Percentiles rank a stretch among this genome's conserved stretches.
Conservation (phyloP, 1,140 invertebrate genomes). For the Drosophila ananassae region DNA sequence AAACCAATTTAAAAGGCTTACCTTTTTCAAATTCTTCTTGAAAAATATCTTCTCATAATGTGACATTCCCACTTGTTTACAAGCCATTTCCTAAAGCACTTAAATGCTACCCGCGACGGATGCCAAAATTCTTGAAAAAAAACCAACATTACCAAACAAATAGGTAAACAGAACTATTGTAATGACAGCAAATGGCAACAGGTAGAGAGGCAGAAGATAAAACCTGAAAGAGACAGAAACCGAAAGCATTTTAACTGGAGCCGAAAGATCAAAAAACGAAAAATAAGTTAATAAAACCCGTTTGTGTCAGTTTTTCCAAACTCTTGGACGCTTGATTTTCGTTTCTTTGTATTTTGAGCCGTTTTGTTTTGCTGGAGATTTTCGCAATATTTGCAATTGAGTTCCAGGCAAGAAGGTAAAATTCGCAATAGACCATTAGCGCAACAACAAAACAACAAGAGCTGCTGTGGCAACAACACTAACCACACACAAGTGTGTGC, state of each 20-base stretch:
- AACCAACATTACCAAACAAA: constrained; percentile 37
- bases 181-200: constrained; percentile 37
- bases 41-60: constrained; percentile 1
- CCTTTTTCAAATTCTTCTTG: background rate
- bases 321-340: constrained; percentile 39
- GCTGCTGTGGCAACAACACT: constrained; percentile 11
- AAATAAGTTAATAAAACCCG: constrained; percentile 52
- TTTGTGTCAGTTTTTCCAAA: constrained; percentile 43
- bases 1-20: background rate
- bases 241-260: constrained; percentile 38
- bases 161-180: constrained; percentile 47
- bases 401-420: constrained; percentile 52
- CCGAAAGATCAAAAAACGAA: constrained; percentile 15
- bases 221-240: constrained; percentile 32
- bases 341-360: constrained; percentile 37
- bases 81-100: constrained; percentile 18
- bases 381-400: constrained; percentile 73
- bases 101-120: constrained; percentile 16
- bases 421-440: constrained; percentile 73
- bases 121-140: constrained; percentile 25
- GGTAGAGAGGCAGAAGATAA: constrained; percentile 28
- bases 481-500: constrained; percentile 39
- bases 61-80: constrained; percentile 5
- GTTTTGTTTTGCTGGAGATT: constrained; percentile 73
- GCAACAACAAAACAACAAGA: constrained; percentile 33